These are phyloP conservation scores for Paralvinella palmiformis DNA, from an alignment of 1,140 invertebrate species.

Conservation along the genomic window DNA sequence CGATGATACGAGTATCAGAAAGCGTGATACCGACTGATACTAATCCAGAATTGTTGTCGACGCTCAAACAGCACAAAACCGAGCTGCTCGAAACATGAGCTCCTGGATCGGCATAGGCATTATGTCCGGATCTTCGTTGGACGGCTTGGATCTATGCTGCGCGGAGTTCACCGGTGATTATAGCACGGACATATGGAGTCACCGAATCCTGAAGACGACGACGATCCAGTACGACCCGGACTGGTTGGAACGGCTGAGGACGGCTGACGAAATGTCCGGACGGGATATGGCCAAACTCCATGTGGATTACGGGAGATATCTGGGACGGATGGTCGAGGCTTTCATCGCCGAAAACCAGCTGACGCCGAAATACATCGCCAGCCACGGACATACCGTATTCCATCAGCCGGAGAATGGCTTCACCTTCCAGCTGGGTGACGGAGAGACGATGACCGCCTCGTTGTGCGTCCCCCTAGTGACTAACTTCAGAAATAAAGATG, in stretches of 20 bases:
- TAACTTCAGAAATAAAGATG: constrained; percentile 38
- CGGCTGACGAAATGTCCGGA: constrained; percentile 25
- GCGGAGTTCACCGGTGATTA: constrained; percentile 39
- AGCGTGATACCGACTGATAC: no score
- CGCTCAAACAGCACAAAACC: no score
- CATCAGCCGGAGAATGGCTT: constrained; percentile 35
- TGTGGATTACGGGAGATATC: constrained; percentile 35
- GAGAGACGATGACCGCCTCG: constrained; percentile 33
- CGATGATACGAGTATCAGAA: no score
- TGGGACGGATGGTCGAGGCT: constrained; percentile 26
- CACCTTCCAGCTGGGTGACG: constrained; percentile 42
- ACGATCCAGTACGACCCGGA: constrained; percentile 30
- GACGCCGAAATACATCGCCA: constrained; percentile 32
- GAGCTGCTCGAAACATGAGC: no score
- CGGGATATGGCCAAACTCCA: constrained; percentile 34
- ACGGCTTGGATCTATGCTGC: constrained; percentile 42
- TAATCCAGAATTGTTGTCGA: no score
- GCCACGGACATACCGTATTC: constrained; percentile 44
- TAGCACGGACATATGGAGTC: constrained; percentile 35
- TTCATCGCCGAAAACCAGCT: constrained; percentile 28
- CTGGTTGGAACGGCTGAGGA: constrained; percentile 28
- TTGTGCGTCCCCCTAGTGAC: constrained; percentile 30
- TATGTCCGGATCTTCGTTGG: constrained; percentile 42
- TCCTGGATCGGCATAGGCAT: constrained; percentile 38
- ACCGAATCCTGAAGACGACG: constrained; percentile 30